These are phyloP conservation scores for Andrena haemorrhoa DNA, from an alignment of 2,888 invertebrate species.

Conservation along the genomic window DNA sequence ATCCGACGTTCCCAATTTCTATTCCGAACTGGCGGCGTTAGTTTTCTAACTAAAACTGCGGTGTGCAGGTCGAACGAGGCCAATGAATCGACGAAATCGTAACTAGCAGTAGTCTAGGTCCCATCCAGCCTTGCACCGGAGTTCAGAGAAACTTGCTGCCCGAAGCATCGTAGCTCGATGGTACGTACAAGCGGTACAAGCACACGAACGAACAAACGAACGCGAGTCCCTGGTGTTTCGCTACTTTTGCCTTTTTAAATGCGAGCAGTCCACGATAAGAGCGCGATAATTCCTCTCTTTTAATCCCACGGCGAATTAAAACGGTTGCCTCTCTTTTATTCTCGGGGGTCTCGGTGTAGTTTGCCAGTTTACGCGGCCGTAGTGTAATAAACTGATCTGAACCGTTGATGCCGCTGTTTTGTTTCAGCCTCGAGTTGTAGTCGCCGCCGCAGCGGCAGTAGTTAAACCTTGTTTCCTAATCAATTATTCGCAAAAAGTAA, in stretches of 20 bases:
- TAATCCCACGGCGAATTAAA: conserved; percentile 34
- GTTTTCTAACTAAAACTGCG: conserved; percentile 44
- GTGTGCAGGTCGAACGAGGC: neutral
- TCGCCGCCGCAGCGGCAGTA: neutral
- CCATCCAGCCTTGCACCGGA: too few relatives aligned
- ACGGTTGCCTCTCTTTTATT: conserved; percentile 8
- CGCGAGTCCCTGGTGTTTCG: neutral
- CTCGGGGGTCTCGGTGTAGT: neutral
- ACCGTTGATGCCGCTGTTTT: neutral
- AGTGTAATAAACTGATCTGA: conserved; percentile 4
- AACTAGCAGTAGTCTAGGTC: neutral
- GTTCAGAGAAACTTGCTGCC: too few relatives aligned
- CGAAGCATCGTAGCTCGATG: too few relatives aligned
- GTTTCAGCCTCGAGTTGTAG: neutral
- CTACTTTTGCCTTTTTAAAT: conserved; percentile 12
- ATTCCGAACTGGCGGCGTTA: conserved; percentile 24
- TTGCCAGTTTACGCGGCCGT: neutral
- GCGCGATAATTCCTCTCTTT: conserved; percentile 25
- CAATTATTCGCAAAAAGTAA: conserved; percentile 44
- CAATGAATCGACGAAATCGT: neutral
- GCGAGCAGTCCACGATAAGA: conserved; percentile 6
- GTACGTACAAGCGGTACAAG: neutral
- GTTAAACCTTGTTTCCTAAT: conserved; percentile 19
- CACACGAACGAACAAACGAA: neutral
- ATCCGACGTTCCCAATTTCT: conserved; percentile 48